phyloP scores from a whole-genome alignment of 2,888 invertebrate species.

The Bombylius major region DNA sequence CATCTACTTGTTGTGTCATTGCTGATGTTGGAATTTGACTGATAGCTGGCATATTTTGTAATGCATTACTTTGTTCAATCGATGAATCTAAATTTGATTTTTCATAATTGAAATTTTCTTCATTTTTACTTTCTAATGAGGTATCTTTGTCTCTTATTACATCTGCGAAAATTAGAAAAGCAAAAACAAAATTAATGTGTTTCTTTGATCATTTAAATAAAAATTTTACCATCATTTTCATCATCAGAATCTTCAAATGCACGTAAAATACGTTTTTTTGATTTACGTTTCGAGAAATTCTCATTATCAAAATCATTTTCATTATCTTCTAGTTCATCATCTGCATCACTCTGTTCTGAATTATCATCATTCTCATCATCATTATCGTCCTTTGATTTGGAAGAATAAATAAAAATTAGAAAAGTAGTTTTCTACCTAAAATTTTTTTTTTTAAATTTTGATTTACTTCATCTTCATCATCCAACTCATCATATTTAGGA shows the following conservation, averaged over 20 bases:
- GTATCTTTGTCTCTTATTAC: background rate
- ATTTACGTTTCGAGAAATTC: constrained; percentile 16
- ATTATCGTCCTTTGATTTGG: constrained; percentile 16
- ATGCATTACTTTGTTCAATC: background rate
- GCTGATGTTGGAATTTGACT: constrained; percentile 2
- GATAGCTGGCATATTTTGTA: background rate
- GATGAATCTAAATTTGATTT: no score
- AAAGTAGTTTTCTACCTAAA: no score
- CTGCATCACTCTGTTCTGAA: constrained; percentile 19
- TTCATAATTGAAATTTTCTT: no score
- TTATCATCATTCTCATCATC: constrained; percentile 10
- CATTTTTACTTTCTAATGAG: background rate
- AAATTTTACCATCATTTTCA: constrained; percentile 15
- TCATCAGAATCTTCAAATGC: constrained; percentile 30
- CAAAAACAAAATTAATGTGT: background rate
- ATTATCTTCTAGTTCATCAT: constrained; percentile 19
- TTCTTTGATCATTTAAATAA: background rate
- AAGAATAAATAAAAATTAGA: no score
- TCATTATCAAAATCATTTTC: constrained; percentile 17
- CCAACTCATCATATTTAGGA: constrained; percentile 30
- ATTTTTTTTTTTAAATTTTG: constrained; percentile 22
- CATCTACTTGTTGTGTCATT: constrained; percentile 21
- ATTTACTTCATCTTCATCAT: constrained; percentile 31
- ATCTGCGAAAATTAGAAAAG: no score
- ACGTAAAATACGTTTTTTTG: constrained; percentile 34